Conservation (phyloP, 2,888 invertebrate genomes). For the Micoletzkya japonica region DNA sequence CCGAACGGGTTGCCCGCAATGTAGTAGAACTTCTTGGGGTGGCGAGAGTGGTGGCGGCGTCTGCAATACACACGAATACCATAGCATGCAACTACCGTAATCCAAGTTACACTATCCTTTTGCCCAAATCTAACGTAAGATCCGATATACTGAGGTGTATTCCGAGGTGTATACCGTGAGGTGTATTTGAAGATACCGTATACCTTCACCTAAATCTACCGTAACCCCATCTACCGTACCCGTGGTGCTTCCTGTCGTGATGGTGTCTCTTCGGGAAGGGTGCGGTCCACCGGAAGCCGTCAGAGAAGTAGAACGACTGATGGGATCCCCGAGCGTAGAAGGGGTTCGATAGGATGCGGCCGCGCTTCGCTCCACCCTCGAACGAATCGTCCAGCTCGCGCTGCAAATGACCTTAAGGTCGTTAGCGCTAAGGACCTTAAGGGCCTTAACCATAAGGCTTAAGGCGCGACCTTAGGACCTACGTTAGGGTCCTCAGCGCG, state of each 20-base stretch:
- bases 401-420: constrained; percentile 6
- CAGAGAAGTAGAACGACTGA: constrained; percentile 10
- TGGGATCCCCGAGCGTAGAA: constrained; percentile 3
- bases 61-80: too few species aligned
- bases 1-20: constrained; percentile 16
- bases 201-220: too few species aligned
- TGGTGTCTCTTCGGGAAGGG: not conserved
- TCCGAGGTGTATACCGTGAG: too few species aligned
- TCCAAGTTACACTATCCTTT: too few species aligned
- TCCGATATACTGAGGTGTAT: too few species aligned
- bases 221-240: not conserved
- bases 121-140: too few species aligned
- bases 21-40: too few species aligned
- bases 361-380: constrained; percentile 10
- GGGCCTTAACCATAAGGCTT: too few species aligned
- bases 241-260: not conserved
- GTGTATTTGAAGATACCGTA: too few species aligned
- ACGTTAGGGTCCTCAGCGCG: not conserved
- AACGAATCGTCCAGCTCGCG: not conserved
- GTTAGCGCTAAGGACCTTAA: too few species aligned
- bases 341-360: constrained; percentile 8
- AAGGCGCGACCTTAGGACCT: not conserved
- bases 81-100: too few species aligned
- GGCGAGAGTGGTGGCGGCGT: too few species aligned
- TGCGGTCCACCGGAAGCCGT: constrained; percentile 21